Evolutionary conservation across 2,113 vertebrate species (phyloP).

Genomic region (Boulengeromyrus knoepffleri): DNA sequence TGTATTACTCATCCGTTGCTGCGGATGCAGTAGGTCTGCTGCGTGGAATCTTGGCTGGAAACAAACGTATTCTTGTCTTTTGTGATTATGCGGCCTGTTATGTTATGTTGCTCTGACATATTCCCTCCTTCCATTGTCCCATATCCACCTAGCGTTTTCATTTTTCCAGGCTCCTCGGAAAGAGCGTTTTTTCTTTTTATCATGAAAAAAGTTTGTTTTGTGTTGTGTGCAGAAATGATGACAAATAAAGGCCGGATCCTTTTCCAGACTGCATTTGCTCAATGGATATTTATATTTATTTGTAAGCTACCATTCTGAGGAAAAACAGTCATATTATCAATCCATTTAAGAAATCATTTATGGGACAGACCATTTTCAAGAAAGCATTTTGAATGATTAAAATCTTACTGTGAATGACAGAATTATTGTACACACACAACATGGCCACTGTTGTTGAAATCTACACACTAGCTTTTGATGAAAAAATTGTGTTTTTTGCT

Average conservation of each 20-base stretch:
- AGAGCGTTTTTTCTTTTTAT: neutral
- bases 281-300: neutral
- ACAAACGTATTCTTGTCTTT: neutral
- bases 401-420: neutral
- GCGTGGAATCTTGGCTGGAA: neutral
- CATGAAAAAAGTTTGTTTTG: neutral
- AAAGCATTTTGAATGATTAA: neutral
- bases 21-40: neutral
- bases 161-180: neutral
- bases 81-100: neutral
- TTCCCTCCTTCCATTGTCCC: neutral
- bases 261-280: neutral
- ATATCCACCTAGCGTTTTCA: neutral
- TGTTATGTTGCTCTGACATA: neutral
- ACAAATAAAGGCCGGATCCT: neutral
- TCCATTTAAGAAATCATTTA: neutral
- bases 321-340: neutral
- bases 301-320: neutral
- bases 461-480: neutral
- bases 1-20: neutral
- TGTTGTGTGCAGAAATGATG: neutral
- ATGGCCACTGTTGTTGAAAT: neutral
- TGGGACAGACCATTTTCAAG: neutral
- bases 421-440: neutral
- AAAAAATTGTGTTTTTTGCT: neutral